Base-by-base conservation (phyloP, 2,113 vertebrate genomes). In the Pseudorhombus dupliciocellatus region DNA sequence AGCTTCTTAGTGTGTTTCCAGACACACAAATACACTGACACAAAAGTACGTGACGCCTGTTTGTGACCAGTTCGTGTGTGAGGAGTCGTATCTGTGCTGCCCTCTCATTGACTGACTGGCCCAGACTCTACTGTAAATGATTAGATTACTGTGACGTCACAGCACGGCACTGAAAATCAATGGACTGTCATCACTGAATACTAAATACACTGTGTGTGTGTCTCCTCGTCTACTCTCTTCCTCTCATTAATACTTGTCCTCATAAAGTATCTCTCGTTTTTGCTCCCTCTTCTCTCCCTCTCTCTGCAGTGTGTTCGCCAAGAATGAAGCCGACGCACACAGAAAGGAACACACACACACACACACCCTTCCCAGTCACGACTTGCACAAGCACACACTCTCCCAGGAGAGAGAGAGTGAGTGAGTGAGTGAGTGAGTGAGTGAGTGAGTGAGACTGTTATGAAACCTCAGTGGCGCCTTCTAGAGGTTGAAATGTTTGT, bases 61-160 rank as follows among this genome's bases (percentile, higher is more conserved):
- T 54, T 26, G 18, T 72, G 30, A 11, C 10, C 10, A 9, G 31
- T 34, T 9, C 22, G 5, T 75, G 51, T 31, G 9, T 22, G 50
- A 14, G 34, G 34, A 37, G 34, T 37, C 5, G 52, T 25, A 7
- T 55, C 25, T 15, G 52, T 16, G 55, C 4, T 21, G 30, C 30
- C 16, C 30, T 37, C 18, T 59, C 56, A 59, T 2, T 59, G 56
- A 59, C 56, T 21, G 30, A 59, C 28, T 14, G 56, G 63, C 28
- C 70, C 69, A 73, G 67, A 85, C 66, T 77, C 82, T 74, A 73
- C 79, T 56, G 65, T 71, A 66, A 79, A 78, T 58, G 61, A 84
- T 88, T 77, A 77, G 63, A 85, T 85, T 73, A 79, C 61, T 15
- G 75, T 87, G 87, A 90, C 69, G 66, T 88, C 87, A 86, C 66